phyloP scores from a whole-genome alignment of 2,888 invertebrate species.

The Geophilus truncorum region DNA sequence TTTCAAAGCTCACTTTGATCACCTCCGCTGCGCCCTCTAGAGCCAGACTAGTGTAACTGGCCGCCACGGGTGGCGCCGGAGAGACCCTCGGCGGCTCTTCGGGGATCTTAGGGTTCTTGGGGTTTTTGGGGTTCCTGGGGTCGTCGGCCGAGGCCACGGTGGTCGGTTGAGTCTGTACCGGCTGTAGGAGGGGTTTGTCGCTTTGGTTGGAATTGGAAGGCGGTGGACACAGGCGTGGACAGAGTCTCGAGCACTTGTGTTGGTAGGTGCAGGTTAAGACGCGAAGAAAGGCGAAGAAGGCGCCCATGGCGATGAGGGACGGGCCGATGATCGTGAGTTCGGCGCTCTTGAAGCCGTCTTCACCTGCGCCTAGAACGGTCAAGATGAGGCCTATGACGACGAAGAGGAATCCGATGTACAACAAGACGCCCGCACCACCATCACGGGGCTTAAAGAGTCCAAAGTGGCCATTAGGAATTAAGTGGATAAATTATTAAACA shows the following conservation, averaged over 20 bases:
- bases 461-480: background rate
- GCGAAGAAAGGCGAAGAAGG: conserved; percentile 75
- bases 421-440: conserved; percentile 68
- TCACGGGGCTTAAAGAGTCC: background rate
- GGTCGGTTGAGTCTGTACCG: background rate
- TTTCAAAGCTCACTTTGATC: conserved; percentile 1
- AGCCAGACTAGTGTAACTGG: background rate
- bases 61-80: background rate
- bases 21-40: background rate
- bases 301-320: conserved; percentile 69
- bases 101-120: no score
- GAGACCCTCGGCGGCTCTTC: no score
- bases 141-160: background rate
- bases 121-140: no score
- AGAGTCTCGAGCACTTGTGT: conserved; percentile 10
- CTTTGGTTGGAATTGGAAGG: no score
- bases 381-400: conserved; percentile 79
- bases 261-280: conserved; percentile 63
- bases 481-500: no score
- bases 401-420: conserved; percentile 78
- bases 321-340: conserved; percentile 82
- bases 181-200: no score
- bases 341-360: conserved; percentile 64
- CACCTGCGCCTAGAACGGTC: conserved; percentile 84
- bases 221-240: background rate